Conservation (phyloP, 1,140 invertebrate genomes). For the Drosophila teissieri region DNA sequence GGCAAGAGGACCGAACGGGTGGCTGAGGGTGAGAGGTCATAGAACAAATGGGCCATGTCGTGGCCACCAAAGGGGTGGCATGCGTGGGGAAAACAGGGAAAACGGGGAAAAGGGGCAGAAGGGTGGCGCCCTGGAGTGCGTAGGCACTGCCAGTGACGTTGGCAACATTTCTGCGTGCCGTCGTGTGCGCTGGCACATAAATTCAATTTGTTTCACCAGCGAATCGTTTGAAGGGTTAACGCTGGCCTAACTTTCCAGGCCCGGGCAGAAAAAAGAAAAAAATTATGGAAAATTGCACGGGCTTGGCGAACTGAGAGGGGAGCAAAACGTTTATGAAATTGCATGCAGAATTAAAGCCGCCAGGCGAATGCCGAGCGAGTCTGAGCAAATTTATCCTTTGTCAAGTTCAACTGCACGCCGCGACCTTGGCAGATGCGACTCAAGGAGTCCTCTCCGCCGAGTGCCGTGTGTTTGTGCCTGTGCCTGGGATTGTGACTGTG, state of each 20-base stretch:
- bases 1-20: not conserved
- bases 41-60: slow-evolving; percentile 45
- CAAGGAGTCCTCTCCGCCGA: slow-evolving; percentile 49
- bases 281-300: slow-evolving; percentile 53
- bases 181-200: slow-evolving; percentile 41
- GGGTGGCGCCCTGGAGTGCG: slow-evolving; percentile 16
- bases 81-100: not conserved
- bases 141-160: slow-evolving; percentile 53
- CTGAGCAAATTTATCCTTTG: slow-evolving; percentile 44
- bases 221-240: slow-evolving; percentile 40
- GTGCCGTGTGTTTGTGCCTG: slow-evolving; percentile 16
- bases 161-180: slow-evolving; percentile 24
- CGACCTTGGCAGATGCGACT: slow-evolving; percentile 57
- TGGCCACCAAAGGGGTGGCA: slow-evolving; percentile 9
- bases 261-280: slow-evolving; percentile 3
- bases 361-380: slow-evolving; percentile 17
- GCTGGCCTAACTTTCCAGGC: slow-evolving; percentile 3
- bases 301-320: not conserved
- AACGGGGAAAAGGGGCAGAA: not conserved
- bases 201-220: slow-evolving; percentile 65
- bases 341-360: slow-evolving; percentile 60
- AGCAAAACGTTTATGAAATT: slow-evolving; percentile 40
- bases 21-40: slow-evolving; percentile 14
- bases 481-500: no score
- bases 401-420: slow-evolving; percentile 65